Percentiles rank a stretch among this genome's conserved stretches.
These are phyloP conservation scores for Caligus rogercresseyi DNA, from an alignment of 1,140 invertebrate genomes.

Conservation along the genomic window DNA sequence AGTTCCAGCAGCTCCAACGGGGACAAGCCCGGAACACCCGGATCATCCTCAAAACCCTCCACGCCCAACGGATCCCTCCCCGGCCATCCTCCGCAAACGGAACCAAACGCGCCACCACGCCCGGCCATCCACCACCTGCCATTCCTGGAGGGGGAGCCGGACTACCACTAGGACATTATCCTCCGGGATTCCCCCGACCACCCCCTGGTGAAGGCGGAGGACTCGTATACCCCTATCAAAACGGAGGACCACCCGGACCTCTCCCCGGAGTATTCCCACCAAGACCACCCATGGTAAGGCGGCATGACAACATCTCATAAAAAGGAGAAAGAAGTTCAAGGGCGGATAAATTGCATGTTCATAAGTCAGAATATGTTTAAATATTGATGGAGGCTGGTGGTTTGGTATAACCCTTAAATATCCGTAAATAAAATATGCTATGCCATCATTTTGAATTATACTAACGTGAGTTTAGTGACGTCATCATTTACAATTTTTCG, in stretches of 20 bases:
- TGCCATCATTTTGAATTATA: too few species aligned
- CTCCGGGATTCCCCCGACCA: constrained; percentile 9
- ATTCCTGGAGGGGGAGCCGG: neutral
- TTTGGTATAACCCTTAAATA: too few species aligned
- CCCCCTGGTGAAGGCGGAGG: neutral
- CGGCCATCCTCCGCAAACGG: constrained; percentile 8
- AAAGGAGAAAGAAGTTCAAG: too few species aligned
- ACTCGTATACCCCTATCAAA: constrained; percentile 1
- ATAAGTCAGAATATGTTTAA: too few species aligned
- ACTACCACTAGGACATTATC: neutral
- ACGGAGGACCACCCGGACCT: neutral
- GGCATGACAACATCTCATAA: too few species aligned
- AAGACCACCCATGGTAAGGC: constrained; percentile 9
- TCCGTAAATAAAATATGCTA: too few species aligned
- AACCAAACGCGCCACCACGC: neutral
- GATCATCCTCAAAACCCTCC: constrained; percentile 5
- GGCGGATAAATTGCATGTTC: too few species aligned
- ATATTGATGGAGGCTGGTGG: too few species aligned
- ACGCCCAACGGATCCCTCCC: constrained; percentile 6
- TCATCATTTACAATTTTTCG: too few species aligned
- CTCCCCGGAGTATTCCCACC: constrained; percentile 3
- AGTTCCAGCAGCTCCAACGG: neutral
- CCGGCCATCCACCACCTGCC: neutral
- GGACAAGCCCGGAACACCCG: constrained; percentile 18
- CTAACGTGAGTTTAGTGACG: too few species aligned